Evolutionary conservation across 2,888 invertebrate species (phyloP).

Genomic region (Drosophila peninsularis): DNA sequence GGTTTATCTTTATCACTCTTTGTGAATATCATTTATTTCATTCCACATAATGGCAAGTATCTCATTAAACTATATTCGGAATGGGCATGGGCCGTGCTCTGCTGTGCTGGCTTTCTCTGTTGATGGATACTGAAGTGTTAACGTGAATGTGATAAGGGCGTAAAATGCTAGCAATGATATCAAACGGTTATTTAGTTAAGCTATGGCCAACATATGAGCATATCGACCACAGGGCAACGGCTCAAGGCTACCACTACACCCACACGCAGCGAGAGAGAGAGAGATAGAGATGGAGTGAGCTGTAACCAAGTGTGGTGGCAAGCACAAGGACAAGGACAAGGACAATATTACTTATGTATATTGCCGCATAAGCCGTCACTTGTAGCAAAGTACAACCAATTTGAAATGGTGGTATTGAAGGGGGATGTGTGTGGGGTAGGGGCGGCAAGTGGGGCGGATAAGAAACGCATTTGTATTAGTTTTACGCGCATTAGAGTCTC

Average conservation of each 20-base stretch:
- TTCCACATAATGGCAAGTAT: constrained; percentile 38
- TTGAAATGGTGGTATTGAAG: constrained; percentile 52
- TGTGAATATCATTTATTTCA: constrained; percentile 21
- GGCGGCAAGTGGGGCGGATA: constrained; percentile 52
- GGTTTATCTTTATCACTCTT: constrained; percentile 14
- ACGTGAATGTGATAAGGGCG: constrained; percentile 67
- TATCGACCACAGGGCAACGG: constrained; percentile 24
- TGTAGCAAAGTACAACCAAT: constrained; percentile 77
- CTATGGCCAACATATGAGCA: constrained; percentile 52
- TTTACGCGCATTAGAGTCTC: constrained; percentile 80
- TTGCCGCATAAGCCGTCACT: constrained; percentile 78
- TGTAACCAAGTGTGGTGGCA: constrained; percentile 6
- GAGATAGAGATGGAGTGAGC: not conserved
- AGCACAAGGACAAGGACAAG: constrained; percentile 43
- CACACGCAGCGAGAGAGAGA: constrained; percentile 2
- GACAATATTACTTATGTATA: constrained; percentile 79
- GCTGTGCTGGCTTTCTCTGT: constrained; percentile 9
- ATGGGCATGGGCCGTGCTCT: not conserved
- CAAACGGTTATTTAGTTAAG: constrained; percentile 79
- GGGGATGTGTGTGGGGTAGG: not conserved
- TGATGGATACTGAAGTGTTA: constrained; percentile 67
- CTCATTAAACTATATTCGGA: constrained; percentile 42
- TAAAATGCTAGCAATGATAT: constrained; percentile 73
- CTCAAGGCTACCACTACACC: constrained; percentile 24
- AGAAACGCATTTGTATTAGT: constrained; percentile 79